Percentiles rank a stretch among this genome's conserved stretches.
phyloP scores from a whole-genome alignment of 2,888 invertebrate genomes.

The Colostygia pectinataria region DNA sequence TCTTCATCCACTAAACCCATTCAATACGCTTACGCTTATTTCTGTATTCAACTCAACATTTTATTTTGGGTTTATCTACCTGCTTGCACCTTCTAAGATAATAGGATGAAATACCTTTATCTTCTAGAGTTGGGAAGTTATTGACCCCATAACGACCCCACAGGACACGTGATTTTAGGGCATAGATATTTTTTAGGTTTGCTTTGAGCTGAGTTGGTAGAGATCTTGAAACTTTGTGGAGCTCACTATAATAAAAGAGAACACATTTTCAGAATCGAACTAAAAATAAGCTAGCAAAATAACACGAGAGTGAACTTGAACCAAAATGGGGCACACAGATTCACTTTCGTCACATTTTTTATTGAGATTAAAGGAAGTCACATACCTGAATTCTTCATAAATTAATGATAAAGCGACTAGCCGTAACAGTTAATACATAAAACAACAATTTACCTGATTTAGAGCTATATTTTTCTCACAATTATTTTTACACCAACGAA shows the following conservation, averaged over 20 bases:
- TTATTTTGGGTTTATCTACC: neutral
- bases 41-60: neutral
- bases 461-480: constrained; percentile 76
- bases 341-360: constrained; percentile 44
- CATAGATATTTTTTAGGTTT: constrained; percentile 3
- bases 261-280: constrained; percentile 21
- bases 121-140: constrained; percentile 52
- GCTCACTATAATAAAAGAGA: constrained; percentile 24
- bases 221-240: constrained; percentile 6
- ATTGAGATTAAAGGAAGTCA: constrained; percentile 39
- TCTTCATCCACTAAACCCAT: neutral
- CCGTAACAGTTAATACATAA: constrained; percentile 37
- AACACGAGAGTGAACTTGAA: constrained; percentile 66
- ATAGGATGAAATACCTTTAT: constrained; percentile 9
- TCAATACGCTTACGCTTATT: neutral
- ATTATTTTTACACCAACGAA: constrained; percentile 82
- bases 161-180: constrained; percentile 73
- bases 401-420: constrained; percentile 13
- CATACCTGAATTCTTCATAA: constrained; percentile 28
- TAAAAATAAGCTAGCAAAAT: constrained; percentile 49
- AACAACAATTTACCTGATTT: constrained; percentile 73
- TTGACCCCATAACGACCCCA: constrained; percentile 77
- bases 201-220: neutral
- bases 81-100: constrained; percentile 12
- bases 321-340: constrained; percentile 65